A percentile compares a stretch with the other conserved stretches of the same genome.
phyloP scores from a whole-genome alignment of 1,140 invertebrate genomes.

The Tetramorium simillimum region DNA sequence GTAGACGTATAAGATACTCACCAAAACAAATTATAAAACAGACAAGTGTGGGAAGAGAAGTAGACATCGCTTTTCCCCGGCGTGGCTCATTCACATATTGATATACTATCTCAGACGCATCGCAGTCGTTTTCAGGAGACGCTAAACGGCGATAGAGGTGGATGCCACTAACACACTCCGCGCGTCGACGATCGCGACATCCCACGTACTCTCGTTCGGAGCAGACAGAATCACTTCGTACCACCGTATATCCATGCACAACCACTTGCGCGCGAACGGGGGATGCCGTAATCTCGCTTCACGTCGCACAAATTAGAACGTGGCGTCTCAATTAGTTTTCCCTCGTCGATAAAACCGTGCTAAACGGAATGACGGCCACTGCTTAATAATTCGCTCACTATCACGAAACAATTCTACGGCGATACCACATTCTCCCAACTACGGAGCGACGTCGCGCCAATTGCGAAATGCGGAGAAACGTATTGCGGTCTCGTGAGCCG shows the following conservation, averaged over 20 bases:
- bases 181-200: conserved; percentile 40
- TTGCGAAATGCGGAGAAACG: neutral
- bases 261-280: conserved; percentile 1
- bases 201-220: conserved; percentile 14
- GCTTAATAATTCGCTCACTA: conserved; percentile 19
- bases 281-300: neutral
- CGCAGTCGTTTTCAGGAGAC: conserved; percentile 50
- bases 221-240: neutral
- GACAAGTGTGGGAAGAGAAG: conserved; percentile 78
- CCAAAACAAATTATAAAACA: conserved; percentile 83
- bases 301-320: neutral
- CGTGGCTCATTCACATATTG: conserved; percentile 76
- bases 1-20: conserved; percentile 67
- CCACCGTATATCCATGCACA: conserved; percentile 25
- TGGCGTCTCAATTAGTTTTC: conserved; percentile 18
- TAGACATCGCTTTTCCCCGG: conserved; percentile 80
- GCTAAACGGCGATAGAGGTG: neutral
- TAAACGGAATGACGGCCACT: neutral
- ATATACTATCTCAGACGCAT: conserved; percentile 74
- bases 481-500: neutral
- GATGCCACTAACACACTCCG: neutral
- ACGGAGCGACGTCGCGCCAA: neutral
- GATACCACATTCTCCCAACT: conserved; percentile 36
- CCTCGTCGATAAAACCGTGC: conserved; percentile 15
- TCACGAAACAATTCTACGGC: conserved; percentile 3